phyloP scores from a whole-genome alignment of 2,113 vertebrate genomes.

The Bufo bufo region DNA sequence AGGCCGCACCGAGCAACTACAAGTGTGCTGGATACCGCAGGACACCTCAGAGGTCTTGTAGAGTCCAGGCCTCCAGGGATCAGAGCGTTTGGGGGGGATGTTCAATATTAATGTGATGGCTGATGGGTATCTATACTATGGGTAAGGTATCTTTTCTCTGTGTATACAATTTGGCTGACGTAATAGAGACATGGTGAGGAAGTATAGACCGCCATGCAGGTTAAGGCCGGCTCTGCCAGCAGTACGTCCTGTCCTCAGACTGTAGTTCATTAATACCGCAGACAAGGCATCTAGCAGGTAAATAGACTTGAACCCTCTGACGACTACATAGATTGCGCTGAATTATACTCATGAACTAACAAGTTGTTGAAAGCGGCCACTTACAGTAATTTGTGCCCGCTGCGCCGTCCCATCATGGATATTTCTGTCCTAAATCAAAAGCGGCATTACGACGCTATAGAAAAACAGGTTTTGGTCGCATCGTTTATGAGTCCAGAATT shows the following conservation, averaged over 20 bases:
- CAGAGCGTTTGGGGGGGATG: no score
- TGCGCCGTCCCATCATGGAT: constrained; percentile 62
- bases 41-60: no score
- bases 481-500: constrained; percentile 61
- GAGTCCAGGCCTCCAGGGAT: no score
- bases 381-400: constrained; percentile 48
- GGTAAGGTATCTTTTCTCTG: not conserved
- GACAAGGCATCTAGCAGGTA: not conserved
- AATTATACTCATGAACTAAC: constrained; percentile 6
- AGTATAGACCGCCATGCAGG: not conserved
- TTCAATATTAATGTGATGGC: no score
- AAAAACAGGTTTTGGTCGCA: constrained; percentile 66
- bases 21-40: no score
- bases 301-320: not conserved
- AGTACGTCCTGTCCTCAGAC: not conserved
- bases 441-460: constrained; percentile 67
- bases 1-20: no score
- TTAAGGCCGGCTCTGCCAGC: not conserved
- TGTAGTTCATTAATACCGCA: not conserved
- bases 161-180: not conserved
- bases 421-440: constrained; percentile 68
- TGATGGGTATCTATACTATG: no score
- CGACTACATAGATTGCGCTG: not conserved
- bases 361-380: not conserved
- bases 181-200: no score